These are phyloP conservation scores for Tipula vernalis DNA, from an alignment of 2,888 invertebrate species.

Conservation along the genomic window DNA sequence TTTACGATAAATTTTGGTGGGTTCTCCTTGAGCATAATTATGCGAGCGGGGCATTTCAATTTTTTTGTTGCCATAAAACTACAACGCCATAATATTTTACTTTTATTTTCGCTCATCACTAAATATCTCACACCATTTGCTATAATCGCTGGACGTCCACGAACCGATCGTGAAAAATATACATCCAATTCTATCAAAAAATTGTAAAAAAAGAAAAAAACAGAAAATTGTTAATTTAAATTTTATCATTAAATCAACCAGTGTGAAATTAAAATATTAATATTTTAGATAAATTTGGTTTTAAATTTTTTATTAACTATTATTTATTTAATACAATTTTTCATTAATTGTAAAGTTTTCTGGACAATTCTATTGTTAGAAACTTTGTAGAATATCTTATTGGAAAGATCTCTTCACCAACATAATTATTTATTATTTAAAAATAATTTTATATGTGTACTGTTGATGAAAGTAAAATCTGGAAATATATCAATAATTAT, in stretches of 20 bases:
- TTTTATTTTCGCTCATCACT: conserved; percentile 36
- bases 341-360: not conserved
- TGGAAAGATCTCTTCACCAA: too few relatives aligned
- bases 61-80: conserved; percentile 37
- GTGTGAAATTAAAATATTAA: not conserved
- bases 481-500: not conserved
- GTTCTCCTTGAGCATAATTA: conserved; percentile 33
- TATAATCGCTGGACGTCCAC: conserved; percentile 35
- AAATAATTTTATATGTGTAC: too few relatives aligned
- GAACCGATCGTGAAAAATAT: conserved; percentile 33
- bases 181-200: conserved; percentile 25
- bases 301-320: not conserved
- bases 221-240: not conserved
- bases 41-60: conserved; percentile 34
- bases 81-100: conserved; percentile 35
- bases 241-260: not conserved
- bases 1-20: conserved; percentile 35
- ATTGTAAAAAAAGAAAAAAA: not conserved
- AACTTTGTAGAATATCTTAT: not conserved
- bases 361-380: not conserved
- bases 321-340: not conserved
- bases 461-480: too few relatives aligned
- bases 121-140: conserved; percentile 35
- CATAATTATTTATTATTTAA: too few relatives aligned
- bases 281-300: not conserved